Evolutionary conservation across 2,113 vertebrate genomes (phyloP), one percentile per base, ranked within the genome.

Genomic region (Eclectus roratus): DNA sequence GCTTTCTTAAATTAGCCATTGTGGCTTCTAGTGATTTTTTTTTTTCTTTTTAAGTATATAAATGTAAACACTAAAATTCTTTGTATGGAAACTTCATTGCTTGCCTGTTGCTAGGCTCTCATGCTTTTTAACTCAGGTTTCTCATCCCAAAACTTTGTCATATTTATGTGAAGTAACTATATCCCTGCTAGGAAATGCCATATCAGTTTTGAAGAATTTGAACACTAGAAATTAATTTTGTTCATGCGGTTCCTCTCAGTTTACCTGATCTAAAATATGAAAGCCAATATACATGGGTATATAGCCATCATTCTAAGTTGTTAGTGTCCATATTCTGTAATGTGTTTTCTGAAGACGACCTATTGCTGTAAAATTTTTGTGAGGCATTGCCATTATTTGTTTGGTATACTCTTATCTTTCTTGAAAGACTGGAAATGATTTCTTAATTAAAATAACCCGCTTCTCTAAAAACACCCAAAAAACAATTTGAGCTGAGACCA

Each of bases 371-470:
- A 18, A 61, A 6, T 52, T 81, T 94, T 74, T 87, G 4, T 50
- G 70, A 85, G 72, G 20, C 37, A 17, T 20, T 81, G 44, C 35
- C 23, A 6, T 79, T 58, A 60, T 71, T 93, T 81, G 10, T 80
- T 93, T 24, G 8, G 11, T 81, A 28, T 37, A 39, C 8, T 87
- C 12, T 69, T n/a, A 39, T 47, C 2, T 33, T 43, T 78, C 84
- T 82, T 55, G 23, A 71, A 91, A 61, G 44, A 49, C 33, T 92
- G 27, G 76, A 80, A 92, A 77, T 60, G 1, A 72, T 93, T 89
- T 84, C 63, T 88, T 94, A 61, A 70, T 87, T 89, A 60, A 93
- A 83, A 93, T 72, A 79, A 71, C 81, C 47, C 72, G 33, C 35
- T 89, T 80, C 29, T 79, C 50, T 82, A 41, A 41, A 60, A 90